Percentiles rank a stretch among this genome's conserved stretches.
These are phyloP conservation scores for Bettongia penicillata DNA, from an alignment of 2,113 vertebrate genomes.

Conservation along the genomic window DNA sequence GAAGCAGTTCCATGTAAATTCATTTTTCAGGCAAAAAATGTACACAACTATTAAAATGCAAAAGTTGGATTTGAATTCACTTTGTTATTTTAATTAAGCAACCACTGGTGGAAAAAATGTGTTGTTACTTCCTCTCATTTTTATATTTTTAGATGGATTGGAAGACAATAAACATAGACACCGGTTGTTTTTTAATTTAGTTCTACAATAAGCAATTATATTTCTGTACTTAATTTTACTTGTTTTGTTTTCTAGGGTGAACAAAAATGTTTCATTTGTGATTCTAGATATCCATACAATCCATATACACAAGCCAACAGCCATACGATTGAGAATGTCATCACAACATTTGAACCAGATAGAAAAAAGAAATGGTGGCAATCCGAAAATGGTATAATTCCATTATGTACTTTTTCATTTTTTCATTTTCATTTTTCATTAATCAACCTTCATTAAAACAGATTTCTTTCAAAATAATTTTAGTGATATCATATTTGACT, in stretches of 20 bases:
- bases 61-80: constrained; percentile 39
- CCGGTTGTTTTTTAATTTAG: constrained; percentile 67
- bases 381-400: constrained; percentile 89
- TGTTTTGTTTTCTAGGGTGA: constrained; percentile 83
- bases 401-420: constrained; percentile 33
- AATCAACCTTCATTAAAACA: neutral
- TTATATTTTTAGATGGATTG: constrained; percentile 67
- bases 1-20: constrained; percentile 13
- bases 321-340: constrained; percentile 90
- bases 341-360: constrained; percentile 87
- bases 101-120: constrained; percentile 56
- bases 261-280: constrained; percentile 92
- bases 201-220: constrained; percentile 64
- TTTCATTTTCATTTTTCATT: neutral
- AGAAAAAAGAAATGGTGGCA: constrained; percentile 93
- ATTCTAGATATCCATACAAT: constrained; percentile 87
- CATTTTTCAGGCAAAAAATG: neutral
- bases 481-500: constrained; percentile 1
- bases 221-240: constrained; percentile 48
- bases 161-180: constrained; percentile 64
- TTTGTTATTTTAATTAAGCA: constrained; percentile 51
- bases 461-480: constrained; percentile 4
- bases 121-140: constrained; percentile 68
- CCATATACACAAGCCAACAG: constrained; percentile 85
- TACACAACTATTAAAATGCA: constrained; percentile 36